Evolutionary conservation across 2,113 vertebrate genomes (phyloP).

Genomic region (Seriola dumerili): DNA sequence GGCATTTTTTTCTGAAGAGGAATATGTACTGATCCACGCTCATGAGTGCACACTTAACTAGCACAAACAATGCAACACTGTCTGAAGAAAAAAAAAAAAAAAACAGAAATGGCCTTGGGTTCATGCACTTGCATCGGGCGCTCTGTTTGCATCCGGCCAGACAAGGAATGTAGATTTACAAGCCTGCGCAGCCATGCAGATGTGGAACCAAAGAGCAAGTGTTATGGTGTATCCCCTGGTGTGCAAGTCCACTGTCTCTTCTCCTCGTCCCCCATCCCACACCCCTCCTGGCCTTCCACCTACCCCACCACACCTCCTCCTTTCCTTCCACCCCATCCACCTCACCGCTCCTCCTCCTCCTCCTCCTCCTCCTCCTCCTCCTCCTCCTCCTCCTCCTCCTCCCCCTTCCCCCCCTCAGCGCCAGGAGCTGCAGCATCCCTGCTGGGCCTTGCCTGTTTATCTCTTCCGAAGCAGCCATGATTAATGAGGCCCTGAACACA

Average conservation of each 20-base stretch:
- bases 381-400: conserved; percentile 15
- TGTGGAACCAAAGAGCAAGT: conserved; percentile 82
- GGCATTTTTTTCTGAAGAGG: neutral
- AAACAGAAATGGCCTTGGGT: conserved; percentile 6
- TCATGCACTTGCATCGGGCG: conserved; percentile 60
- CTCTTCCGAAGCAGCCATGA: conserved; percentile 88
- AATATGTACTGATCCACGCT: neutral
- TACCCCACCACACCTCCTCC: conserved; percentile 42
- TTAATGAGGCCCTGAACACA: conserved; percentile 90
- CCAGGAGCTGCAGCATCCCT: conserved; percentile 80
- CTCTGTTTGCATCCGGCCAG: conserved; percentile 68
- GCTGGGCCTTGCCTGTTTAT: conserved; percentile 85
- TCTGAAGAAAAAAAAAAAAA: neutral
- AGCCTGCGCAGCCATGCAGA: conserved; percentile 77
- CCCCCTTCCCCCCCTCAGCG: conserved; percentile 41
- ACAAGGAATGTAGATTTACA: conserved; percentile 82
- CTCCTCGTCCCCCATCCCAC: conserved; percentile 64
- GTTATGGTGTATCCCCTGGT: conserved; percentile 80
- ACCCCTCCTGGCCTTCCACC: conserved; percentile 55
- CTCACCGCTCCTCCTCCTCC: neutral
- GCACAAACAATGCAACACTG: conserved; percentile 17
- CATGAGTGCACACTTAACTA: neutral
- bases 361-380: conserved; percentile 15
- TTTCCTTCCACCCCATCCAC: conserved; percentile 26
- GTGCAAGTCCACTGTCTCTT: conserved; percentile 64